Evolutionary conservation across 1,140 invertebrate genomes (phyloP).

Genomic region (Trachymyrmex septentrionalis): DNA sequence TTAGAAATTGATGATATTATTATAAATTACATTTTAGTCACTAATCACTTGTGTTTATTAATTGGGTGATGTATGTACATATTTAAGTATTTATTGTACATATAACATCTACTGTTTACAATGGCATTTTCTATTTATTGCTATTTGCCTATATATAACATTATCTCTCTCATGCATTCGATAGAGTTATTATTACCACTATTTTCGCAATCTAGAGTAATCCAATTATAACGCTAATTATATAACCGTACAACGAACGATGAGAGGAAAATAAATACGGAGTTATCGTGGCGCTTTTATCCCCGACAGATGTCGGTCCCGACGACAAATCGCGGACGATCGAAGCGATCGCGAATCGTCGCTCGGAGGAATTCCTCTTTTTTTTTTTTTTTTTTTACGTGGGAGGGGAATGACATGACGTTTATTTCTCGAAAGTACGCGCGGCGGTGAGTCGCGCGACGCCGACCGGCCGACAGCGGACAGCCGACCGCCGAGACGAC

Average conservation of each 20-base stretch:
- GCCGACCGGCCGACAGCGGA: no score
- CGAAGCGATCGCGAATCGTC: not conserved
- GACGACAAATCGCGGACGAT: not conserved
- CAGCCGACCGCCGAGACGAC: no score
- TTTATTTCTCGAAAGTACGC: not conserved
- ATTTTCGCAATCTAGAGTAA: not conserved
- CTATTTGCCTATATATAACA: not conserved
- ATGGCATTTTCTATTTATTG: not conserved
- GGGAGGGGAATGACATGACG: not conserved
- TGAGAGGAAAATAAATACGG: not conserved
- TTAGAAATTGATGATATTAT: no score
- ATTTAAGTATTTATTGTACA: not conserved
- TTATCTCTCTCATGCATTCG: not conserved
- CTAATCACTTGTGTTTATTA: not conserved
- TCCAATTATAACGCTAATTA: not conserved
- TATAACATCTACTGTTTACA: not conserved
- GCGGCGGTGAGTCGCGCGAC: not conserved
- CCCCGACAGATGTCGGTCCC: not conserved
- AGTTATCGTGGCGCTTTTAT: not conserved
- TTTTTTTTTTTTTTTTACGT: not conserved
- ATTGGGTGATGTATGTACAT: not conserved
- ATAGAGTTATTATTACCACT: conserved; percentile 4
- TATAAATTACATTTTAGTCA: no score
- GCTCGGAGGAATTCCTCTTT: not conserved
- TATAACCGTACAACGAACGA: not conserved